Conservation (phyloP, 2,888 invertebrate genomes). For the Sminthurides aquaticus region DNA sequence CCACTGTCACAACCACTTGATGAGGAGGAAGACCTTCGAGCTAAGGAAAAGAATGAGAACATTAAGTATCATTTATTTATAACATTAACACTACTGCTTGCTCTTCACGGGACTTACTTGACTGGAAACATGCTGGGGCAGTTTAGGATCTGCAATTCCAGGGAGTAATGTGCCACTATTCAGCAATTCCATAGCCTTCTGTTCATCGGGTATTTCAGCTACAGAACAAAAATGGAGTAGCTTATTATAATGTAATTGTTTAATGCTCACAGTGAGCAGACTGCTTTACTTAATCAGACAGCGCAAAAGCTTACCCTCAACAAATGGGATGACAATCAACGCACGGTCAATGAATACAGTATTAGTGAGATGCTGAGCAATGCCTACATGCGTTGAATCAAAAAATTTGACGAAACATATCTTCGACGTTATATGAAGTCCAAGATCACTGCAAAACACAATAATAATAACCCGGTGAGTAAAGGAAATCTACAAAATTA, state of each 20-base stretch:
- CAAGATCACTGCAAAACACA: conserved; percentile 61
- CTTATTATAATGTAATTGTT: no score
- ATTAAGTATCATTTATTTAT: conserved; percentile 14
- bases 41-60: conserved; percentile 35
- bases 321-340: conserved; percentile 85
- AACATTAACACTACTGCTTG: not conserved
- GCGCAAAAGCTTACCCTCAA: conserved; percentile 51
- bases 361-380: conserved; percentile 97
- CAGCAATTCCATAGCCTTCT: conserved; percentile 83
- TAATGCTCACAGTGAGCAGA: no score
- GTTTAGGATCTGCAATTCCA: conserved; percentile 74
- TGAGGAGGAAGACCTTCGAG: conserved; percentile 74
- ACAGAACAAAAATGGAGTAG: conserved; percentile 15
- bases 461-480: conserved; percentile 6
- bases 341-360: conserved; percentile 98
- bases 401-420: conserved; percentile 96
- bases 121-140: conserved; percentile 85
- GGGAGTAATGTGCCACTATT: conserved; percentile 83
- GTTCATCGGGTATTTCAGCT: conserved; percentile 91
- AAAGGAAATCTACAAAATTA: not conserved
- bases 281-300: no score
- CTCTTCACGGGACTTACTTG: conserved; percentile 48
- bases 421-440: conserved; percentile 81
- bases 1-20: conserved; percentile 79
- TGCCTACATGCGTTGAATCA: conserved; percentile 75